phyloP scores from a whole-genome alignment of 2,888 invertebrate species.

The Aricia artaxerxes region DNA sequence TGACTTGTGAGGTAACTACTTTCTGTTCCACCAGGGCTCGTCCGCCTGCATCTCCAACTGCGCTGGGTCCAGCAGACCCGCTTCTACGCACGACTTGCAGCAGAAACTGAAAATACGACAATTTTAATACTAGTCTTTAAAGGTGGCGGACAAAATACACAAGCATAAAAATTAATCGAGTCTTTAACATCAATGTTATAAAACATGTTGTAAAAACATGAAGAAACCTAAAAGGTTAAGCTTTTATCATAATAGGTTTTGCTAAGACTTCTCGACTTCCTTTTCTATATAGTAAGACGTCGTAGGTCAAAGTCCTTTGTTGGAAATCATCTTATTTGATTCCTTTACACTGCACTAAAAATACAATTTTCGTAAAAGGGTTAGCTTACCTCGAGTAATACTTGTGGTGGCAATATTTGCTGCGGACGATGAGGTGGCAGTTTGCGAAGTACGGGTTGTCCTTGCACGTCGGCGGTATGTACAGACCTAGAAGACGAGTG shows the following conservation, averaged over 20 bases:
- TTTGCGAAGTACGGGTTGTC: slow-evolving; percentile 95
- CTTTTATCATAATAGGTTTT: no score
- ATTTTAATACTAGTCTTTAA: neutral
- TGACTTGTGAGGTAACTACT: slow-evolving; percentile 36
- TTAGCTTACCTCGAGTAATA: slow-evolving; percentile 88
- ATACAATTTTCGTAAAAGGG: neutral
- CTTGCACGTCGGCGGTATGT: slow-evolving; percentile 89
- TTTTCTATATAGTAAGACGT: no score
- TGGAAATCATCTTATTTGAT: no score
- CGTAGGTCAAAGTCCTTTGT: no score
- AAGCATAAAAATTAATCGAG: no score
- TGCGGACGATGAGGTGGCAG: slow-evolving; percentile 92
- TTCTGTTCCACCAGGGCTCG: slow-evolving; percentile 46
- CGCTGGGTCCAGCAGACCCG: slow-evolving; percentile 83
- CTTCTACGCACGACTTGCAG: slow-evolving; percentile 94
- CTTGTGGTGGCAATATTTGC: slow-evolving; percentile 90
- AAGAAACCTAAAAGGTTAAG: no score
- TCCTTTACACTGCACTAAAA: neutral
- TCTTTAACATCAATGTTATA: no score
- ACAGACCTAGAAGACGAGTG: slow-evolving; percentile 77
- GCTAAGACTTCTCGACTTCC: no score
- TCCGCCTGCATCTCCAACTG: slow-evolving; percentile 57
- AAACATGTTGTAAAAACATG: no score
- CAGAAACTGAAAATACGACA: slow-evolving; percentile 84
- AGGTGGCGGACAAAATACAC: no score